Conservation (phyloP, 1,140 invertebrate genomes). For the Aradophagus sp. region DNA sequence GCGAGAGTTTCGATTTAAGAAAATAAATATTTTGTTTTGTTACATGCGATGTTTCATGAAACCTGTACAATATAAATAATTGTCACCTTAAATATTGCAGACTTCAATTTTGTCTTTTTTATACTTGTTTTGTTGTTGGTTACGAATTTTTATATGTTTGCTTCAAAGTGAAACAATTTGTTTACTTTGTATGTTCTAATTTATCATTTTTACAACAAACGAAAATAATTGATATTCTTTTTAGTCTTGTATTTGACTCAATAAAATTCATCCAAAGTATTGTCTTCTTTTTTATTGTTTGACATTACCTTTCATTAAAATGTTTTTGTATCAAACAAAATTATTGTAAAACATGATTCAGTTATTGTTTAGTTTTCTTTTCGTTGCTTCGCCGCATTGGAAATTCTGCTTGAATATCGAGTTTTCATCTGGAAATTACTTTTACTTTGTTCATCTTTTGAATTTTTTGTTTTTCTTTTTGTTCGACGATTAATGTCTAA, state of each 20-base stretch:
- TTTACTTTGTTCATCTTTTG: not conserved
- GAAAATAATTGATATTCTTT: not conserved
- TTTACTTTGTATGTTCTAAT: not conserved
- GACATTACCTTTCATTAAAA: too few species aligned
- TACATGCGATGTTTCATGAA: too few species aligned
- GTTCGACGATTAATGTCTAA: conserved; percentile 7
- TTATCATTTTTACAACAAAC: too few species aligned
- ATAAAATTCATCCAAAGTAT: not conserved
- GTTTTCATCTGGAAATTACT: conserved; percentile 5
- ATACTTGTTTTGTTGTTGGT: not conserved
- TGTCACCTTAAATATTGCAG: not conserved
- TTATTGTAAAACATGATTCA: too few species aligned
- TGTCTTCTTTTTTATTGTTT: too few species aligned
- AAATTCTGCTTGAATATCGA: conserved; percentile 1
- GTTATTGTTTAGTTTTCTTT: too few species aligned
- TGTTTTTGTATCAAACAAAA: too few species aligned
- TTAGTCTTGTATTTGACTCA: not conserved
- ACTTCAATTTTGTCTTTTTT: conserved; percentile 12
- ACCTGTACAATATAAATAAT: too few species aligned
- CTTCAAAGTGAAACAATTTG: not conserved
- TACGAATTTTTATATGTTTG: not conserved
- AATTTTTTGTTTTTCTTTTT: conserved; percentile 6
- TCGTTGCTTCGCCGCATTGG: too few species aligned
- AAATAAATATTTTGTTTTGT: not conserved
- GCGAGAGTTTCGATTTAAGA: not conserved